Evolutionary conservation across 2,888 invertebrate species (phyloP), one percentile per base, ranked within the genome.

Genomic region (Melanotus villosus): DNA sequence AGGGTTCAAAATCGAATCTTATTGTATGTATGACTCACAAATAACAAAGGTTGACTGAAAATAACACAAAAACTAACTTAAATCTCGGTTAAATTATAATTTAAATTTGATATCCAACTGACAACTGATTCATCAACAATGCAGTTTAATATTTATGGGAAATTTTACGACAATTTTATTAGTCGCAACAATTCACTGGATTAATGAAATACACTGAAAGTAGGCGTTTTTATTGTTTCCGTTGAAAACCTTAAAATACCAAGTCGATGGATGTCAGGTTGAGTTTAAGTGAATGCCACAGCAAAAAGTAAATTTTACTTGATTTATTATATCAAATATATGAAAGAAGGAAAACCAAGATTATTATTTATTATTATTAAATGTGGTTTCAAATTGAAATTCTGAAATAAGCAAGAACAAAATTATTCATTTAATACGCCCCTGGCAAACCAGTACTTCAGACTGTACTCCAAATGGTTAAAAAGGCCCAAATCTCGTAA

Each of bases 151-250:
- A 47, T 52, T 52, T 52, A 30, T 18, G 23, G 30, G 14, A 18
- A 32, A 19, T n/a, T 52, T 52, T 52, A 52, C 14, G 32, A 32
- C 52, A 5, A 18, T 52, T 52, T 52, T 52, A 52, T 52, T 16
- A 9, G 16, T 1, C n/a, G 32, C 52, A 52, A 52, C 32, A 32
- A 52, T 32, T 14, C 12, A 32, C 26, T 52, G 26, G 52, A 52
- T 52, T 52, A 52, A 52, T 18, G 52, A 12, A 21, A 47, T 47
- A 47, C 32, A 14, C 18, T n/a, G 2, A 2, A 52, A 18, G 32
- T 52, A 12, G 23, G 21, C 23, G 23, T 47, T 47, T 26, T 52
- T 52, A 52, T 52, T 1, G 52, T 52, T 52, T 52, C 52, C 52
- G 52, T 26, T 52, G 52, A 52, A 52, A 52, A 32, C 52, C 7